Percentiles rank a stretch among this genome's conserved stretches.
phyloP scores from a whole-genome alignment of 2,797 vertebrate genomes.

The Nyctibius grandis region DNA sequence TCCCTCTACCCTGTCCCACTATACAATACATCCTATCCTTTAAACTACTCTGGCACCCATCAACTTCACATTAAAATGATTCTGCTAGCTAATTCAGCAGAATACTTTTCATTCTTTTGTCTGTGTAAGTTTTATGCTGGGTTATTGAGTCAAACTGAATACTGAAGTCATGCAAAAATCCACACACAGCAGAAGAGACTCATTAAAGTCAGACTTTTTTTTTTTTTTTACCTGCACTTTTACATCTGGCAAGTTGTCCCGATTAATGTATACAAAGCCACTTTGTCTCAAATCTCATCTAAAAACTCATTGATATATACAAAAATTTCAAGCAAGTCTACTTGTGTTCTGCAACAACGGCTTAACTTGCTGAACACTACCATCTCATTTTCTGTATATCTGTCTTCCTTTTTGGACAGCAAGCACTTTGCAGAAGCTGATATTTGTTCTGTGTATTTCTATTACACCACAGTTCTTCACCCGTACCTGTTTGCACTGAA shows the following conservation, averaged over 20 bases:
- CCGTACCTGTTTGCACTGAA: background rate
- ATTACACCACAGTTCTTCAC: background rate
- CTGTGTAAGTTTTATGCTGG: background rate
- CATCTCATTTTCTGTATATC: background rate
- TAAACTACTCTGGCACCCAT: background rate
- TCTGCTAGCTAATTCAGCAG: background rate
- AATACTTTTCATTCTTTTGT: background rate
- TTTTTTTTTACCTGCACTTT: background rate
- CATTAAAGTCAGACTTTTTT: background rate
- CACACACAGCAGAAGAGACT: rapidly evolving
- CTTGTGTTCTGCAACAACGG: background rate
- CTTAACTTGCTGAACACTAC: background rate
- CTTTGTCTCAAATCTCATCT: background rate
- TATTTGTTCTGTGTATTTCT: background rate
- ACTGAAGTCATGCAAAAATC: background rate
- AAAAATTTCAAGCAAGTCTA: background rate
- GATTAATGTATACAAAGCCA: background rate
- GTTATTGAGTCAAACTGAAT: background rate
- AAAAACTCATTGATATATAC: background rate
- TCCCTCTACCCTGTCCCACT: background rate
- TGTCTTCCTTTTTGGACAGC: background rate
- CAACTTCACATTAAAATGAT: background rate
- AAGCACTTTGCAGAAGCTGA: background rate
- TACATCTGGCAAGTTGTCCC: background rate
- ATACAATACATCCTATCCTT: background rate